phyloP scores from a whole-genome alignment of 1,140 invertebrate genomes.

The Apis dorsata region DNA sequence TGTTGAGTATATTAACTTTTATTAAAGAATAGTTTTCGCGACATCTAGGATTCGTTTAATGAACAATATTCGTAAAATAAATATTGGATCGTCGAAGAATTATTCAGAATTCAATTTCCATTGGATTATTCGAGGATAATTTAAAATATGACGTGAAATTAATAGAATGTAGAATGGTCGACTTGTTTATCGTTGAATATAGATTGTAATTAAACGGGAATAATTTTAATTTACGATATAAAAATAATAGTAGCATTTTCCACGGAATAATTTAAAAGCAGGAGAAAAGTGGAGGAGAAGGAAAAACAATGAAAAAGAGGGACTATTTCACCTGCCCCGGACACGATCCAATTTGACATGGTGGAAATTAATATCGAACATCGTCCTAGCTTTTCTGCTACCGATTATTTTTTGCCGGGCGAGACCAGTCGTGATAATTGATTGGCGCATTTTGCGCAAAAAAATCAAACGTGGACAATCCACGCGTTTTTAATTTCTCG shows the following conservation, averaged over 20 bases:
- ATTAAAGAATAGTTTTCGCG: too few relatives aligned
- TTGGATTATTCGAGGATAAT: too few relatives aligned
- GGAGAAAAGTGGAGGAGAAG: background rate
- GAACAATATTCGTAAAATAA: too few relatives aligned
- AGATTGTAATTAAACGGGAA: background rate
- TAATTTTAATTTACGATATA: too few relatives aligned
- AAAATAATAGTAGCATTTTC: background rate
- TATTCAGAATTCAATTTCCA: too few relatives aligned
- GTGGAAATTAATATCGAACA: conserved; percentile 7
- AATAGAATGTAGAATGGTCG: too few relatives aligned
- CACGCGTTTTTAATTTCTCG: background rate
- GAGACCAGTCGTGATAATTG: conserved; percentile 19
- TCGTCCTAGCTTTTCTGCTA: background rate
- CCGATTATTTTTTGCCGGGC: conserved; percentile 24
- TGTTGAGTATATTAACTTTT: too few relatives aligned
- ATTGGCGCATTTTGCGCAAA: conserved; percentile 20
- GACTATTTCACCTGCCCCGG: background rate
- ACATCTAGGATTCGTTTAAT: too few relatives aligned
- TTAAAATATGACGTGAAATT: too few relatives aligned
- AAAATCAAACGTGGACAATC: background rate
- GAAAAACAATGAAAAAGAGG: background rate
- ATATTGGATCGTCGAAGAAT: too few relatives aligned
- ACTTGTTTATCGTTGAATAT: background rate
- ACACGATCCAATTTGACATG: conserved; percentile 15
- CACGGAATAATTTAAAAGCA: background rate